Percentiles rank a stretch among this genome's conserved stretches.
These are phyloP conservation scores for Microcebus ravelobensis DNA, from an alignment of 2,113 vertebrate genomes.

Conservation along the genomic window DNA sequence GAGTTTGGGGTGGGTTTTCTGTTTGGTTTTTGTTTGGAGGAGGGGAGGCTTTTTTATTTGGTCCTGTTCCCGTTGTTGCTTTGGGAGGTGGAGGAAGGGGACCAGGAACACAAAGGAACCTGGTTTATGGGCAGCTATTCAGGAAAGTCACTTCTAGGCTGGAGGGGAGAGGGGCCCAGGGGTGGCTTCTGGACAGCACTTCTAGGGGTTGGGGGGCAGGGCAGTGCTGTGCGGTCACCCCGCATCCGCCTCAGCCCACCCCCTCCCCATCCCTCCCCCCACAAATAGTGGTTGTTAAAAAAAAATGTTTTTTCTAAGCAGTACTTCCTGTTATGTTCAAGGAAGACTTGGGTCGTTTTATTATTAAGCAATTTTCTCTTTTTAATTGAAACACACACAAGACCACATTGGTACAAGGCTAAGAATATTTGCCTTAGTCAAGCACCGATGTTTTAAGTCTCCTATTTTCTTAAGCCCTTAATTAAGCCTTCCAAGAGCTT, in stretches of 20 bases:
- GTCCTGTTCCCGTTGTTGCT: not conserved
- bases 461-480: slow-evolving; percentile 24
- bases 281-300: not conserved
- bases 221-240: not conserved
- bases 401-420: not conserved
- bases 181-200: not conserved
- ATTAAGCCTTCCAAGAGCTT: slow-evolving; percentile 66
- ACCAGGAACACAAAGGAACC: too few relatives aligned
- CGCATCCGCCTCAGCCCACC: not conserved
- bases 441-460: not conserved
- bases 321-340: slow-evolving; percentile 68
- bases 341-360: slow-evolving; percentile 19
- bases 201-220: not conserved
- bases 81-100: not conserved
- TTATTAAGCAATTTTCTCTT: slow-evolving; percentile 67
- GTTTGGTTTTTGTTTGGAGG: not conserved
- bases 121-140: too few relatives aligned
- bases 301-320: not conserved
- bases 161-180: not conserved
- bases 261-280: not conserved
- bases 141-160: not conserved
- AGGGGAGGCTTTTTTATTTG: not conserved
- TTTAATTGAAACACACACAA: not conserved
- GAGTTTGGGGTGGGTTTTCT: not conserved
- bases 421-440: not conserved